phyloP scores from a whole-genome alignment of 2,888 invertebrate species.

The Chloroclystis v-ata region DNA sequence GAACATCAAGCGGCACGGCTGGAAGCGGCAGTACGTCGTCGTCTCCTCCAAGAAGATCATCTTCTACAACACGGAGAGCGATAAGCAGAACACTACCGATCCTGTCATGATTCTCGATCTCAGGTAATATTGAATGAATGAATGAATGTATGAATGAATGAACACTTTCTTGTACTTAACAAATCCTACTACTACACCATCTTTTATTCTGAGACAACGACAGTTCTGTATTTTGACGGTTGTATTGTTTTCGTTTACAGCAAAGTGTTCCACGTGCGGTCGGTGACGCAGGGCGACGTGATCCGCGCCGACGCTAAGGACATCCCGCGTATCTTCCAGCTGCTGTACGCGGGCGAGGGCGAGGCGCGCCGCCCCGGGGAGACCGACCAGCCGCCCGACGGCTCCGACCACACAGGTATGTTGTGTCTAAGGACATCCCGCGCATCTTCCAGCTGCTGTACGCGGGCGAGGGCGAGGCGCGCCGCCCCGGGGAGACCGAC shows the following conservation, averaged over 20 bases:
- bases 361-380: constrained; percentile 90
- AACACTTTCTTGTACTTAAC: constrained; percentile 4
- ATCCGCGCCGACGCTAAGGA: constrained; percentile 99
- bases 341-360: constrained; percentile 98
- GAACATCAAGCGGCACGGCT: constrained; percentile 96
- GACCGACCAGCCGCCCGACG: constrained; percentile 69
- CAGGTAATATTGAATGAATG: constrained; percentile 87
- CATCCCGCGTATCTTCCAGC: constrained; percentile 98
- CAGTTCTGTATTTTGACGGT: too few species aligned
- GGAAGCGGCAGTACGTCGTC: constrained; percentile 98
- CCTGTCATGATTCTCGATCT: constrained; percentile 97
- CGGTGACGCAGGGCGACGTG: constrained; percentile 99
- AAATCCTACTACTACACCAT: too few species aligned
- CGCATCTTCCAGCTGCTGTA: constrained; percentile 98
- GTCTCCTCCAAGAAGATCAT: constrained; percentile 98
- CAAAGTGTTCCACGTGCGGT: constrained; percentile 98
- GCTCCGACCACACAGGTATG: constrained; percentile 61
- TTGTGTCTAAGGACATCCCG: constrained; percentile 99
- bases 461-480: constrained; percentile 96
- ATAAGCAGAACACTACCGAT: constrained; percentile 95
- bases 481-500: constrained; percentile 85
- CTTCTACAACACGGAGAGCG: constrained; percentile 96
- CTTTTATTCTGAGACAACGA: too few species aligned
- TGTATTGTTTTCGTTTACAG: too few species aligned
- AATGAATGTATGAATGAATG: too few species aligned